Percentiles rank a stretch among this genome's conserved stretches.
phyloP scores from a whole-genome alignment of 2,888 invertebrate species.

The Stegophylla sp. region DNA sequence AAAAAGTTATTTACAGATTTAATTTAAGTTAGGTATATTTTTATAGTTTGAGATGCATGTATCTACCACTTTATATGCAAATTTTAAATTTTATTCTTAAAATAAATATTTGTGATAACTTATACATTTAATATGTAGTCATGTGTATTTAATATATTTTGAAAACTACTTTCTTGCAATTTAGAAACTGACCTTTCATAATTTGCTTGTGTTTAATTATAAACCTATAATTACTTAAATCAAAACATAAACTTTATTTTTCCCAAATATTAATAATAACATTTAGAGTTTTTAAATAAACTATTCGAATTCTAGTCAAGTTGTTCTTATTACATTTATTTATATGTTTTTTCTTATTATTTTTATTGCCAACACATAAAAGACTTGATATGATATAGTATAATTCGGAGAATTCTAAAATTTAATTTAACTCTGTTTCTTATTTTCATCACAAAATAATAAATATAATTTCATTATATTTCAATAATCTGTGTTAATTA shows the following conservation, averaged over 20 bases:
- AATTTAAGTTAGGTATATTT: constrained; percentile 41
- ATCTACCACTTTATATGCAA: constrained; percentile 6
- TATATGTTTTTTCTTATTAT: constrained; percentile 18
- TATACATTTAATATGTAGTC: constrained; percentile 6
- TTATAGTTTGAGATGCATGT: constrained; percentile 27
- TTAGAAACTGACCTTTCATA: constrained; percentile 17
- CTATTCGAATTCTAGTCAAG: constrained; percentile 53
- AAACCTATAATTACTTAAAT: constrained; percentile 41
- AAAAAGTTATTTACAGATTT: constrained; percentile 30
- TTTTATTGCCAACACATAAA: constrained; percentile 22
- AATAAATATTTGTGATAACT: constrained; percentile 47
- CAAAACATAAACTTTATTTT: constrained; percentile 43
- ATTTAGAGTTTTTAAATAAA: constrained; percentile 11
- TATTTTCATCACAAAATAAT: background rate
- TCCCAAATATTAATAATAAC: constrained; percentile 14
- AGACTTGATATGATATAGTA: constrained; percentile 14
- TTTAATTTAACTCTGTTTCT: background rate
- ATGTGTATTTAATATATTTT: constrained; percentile 20
- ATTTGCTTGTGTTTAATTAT: background rate
- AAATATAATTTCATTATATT: background rate
- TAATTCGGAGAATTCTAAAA: background rate
- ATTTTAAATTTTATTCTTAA: constrained; percentile 30
- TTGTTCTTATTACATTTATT: constrained; percentile 13
- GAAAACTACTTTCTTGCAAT: background rate
- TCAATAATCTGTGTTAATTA: too few relatives aligned